Evolutionary conservation across 1,140 invertebrate species (phyloP).

Genomic region (Euschistus heros): DNA sequence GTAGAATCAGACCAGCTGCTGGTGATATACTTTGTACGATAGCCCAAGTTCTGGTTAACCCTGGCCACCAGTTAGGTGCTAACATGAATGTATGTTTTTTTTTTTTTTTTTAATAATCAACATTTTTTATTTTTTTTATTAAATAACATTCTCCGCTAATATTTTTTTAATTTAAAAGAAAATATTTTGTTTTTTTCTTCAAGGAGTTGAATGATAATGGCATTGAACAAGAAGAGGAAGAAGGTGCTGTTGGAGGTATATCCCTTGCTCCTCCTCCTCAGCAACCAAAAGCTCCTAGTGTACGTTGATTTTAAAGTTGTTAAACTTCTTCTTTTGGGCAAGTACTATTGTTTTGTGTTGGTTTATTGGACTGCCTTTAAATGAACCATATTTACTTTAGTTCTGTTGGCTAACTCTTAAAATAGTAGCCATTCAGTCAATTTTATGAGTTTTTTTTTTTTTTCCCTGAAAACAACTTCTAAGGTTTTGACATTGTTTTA

Average conservation of each 20-base stretch:
- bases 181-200: background rate
- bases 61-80: background rate
- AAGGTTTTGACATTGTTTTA: no score
- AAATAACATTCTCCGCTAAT: no score
- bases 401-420: no score
- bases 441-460: background rate
- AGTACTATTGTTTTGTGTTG: background rate
- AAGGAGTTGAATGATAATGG: background rate
- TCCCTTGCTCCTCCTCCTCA: background rate
- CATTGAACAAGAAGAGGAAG: slow-evolving; percentile 18
- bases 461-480: no score
- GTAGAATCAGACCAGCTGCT: background rate
- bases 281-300: slow-evolving; percentile 9
- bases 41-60: slow-evolving; percentile 9
- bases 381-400: no score
- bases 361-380: no score
- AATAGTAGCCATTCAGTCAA: background rate
- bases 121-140: no score
- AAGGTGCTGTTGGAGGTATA: slow-evolving; percentile 23
- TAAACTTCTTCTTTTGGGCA: background rate
- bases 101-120: no score
- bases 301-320: slow-evolving; percentile 7
- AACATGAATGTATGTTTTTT: background rate
- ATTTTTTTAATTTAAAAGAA: no score
- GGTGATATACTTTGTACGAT: slow-evolving; percentile 6